Conservation (phyloP, 2,113 vertebrate species). For the Macrotis lagotis region DNA sequence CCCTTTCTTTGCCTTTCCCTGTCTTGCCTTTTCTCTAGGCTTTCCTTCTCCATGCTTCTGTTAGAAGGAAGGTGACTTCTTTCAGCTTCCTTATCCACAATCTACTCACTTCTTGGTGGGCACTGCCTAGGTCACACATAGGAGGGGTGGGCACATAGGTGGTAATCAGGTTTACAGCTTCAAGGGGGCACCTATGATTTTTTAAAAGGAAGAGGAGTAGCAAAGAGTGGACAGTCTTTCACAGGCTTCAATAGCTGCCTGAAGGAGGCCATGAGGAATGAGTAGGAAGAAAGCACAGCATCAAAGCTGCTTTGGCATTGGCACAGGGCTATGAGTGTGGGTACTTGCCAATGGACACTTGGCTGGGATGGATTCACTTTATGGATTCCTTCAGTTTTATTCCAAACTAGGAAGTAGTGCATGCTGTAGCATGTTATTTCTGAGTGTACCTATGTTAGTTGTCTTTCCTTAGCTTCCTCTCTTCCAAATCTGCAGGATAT, state of each 20-base stretch:
- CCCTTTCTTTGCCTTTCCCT: not conserved
- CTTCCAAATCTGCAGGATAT: constrained; percentile 26
- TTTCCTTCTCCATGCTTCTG: not conserved
- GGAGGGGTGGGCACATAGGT: constrained; percentile 46
- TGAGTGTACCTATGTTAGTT: constrained; percentile 16
- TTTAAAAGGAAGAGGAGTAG: not conserved
- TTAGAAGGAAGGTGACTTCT: not conserved
- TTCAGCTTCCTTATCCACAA: constrained; percentile 36
- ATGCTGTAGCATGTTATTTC: constrained; percentile 6
- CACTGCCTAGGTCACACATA: not conserved
- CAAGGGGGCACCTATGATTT: not conserved
- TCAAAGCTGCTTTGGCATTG: not conserved
- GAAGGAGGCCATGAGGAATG: constrained; percentile 59
- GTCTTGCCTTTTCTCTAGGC: not conserved
- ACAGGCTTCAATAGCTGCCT: constrained; percentile 32
- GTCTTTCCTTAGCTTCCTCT: constrained; percentile 4
- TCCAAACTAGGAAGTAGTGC: not conserved
- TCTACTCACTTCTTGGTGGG: constrained; percentile 15
- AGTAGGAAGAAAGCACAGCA: constrained; percentile 36
- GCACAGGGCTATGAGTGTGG: constrained; percentile 21
- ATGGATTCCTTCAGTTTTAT: not conserved
- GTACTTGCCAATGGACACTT: not conserved
- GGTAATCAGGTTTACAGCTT: not conserved
- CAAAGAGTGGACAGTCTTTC: constrained; percentile 25
- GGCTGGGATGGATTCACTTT: not conserved